Evolutionary conservation across 2,113 vertebrate genomes (phyloP).

Genomic region (Romanogobio albipinnatus): DNA sequence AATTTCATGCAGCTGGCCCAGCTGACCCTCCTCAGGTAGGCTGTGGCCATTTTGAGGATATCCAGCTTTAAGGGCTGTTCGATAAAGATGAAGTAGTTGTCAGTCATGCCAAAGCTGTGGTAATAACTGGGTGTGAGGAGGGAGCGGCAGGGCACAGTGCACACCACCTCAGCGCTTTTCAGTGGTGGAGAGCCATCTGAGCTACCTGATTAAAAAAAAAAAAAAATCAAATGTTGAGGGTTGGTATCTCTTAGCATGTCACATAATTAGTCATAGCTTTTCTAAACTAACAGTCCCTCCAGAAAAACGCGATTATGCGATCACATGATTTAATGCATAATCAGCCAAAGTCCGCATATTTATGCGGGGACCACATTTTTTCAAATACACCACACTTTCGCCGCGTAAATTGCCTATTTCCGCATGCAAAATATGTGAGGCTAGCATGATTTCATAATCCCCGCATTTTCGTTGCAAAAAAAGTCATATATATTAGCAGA

Average conservation of each 20-base stretch:
- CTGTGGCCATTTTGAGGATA: slow-evolving; percentile 90
- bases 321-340: too few relatives aligned
- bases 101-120: slow-evolving; percentile 92
- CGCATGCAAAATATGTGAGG: too few relatives aligned
- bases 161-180: slow-evolving; percentile 82
- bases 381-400: too few relatives aligned
- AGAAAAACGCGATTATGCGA: too few relatives aligned
- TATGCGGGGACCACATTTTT: too few relatives aligned
- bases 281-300: too few relatives aligned
- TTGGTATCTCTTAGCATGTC: not conserved
- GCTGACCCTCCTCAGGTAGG: slow-evolving; percentile 86
- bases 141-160: slow-evolving; percentile 82
- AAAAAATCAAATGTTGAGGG: not conserved
- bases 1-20: slow-evolving; percentile 91
- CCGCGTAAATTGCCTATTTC: too few relatives aligned
- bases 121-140: slow-evolving; percentile 91
- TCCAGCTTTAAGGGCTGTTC: slow-evolving; percentile 93
- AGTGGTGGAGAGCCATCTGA: slow-evolving; percentile 67
- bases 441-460: too few relatives aligned
- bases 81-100: slow-evolving; percentile 89
- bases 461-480: too few relatives aligned
- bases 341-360: too few relatives aligned
- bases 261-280: not conserved
- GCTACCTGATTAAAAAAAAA: slow-evolving; percentile 52
- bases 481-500: too few relatives aligned